phyloP scores from a whole-genome alignment of 2,113 vertebrate species.

The Hymenochirus boettgeri region DNA sequence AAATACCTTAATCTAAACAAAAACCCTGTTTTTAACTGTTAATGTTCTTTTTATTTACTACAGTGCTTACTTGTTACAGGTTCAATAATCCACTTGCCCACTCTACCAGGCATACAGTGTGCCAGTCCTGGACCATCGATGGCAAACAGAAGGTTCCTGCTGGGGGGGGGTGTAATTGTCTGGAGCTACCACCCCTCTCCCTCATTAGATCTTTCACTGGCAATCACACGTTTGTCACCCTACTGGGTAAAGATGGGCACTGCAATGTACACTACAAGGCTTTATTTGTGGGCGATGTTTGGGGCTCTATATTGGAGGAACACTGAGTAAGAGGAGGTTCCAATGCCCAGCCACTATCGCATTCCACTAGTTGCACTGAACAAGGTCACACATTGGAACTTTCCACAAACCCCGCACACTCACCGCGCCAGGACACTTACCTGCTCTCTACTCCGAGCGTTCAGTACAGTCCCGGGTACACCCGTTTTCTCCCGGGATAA shows the following conservation, averaged over 20 bases:
- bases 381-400: not conserved
- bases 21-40: too few species aligned
- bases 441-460: slow-evolving; percentile 17
- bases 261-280: slow-evolving; percentile 5
- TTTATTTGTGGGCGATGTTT: slow-evolving; percentile 19
- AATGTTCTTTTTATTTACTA: too few species aligned
- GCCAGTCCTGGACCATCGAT: too few species aligned
- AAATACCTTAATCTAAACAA: too few species aligned
- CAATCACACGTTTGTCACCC: not conserved
- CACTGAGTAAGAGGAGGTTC: not conserved
- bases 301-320: slow-evolving; percentile 19
- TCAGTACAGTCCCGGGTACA: not conserved
- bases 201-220: not conserved
- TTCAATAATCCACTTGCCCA: too few species aligned
- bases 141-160: too few species aligned
- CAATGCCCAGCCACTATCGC: not conserved
- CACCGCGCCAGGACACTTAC: slow-evolving; percentile 7
- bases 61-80: too few species aligned
- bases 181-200: too few species aligned
- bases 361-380: slow-evolving; percentile 25
- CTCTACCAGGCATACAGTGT: too few species aligned
- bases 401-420: not conserved
- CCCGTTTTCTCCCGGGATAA: slow-evolving; percentile 10
- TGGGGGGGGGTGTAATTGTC: too few species aligned
- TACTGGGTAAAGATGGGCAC: slow-evolving; percentile 10